Evolutionary conservation across 2,113 vertebrate genomes (phyloP).

Genomic region (Emydocephalus ijimae): DNA sequence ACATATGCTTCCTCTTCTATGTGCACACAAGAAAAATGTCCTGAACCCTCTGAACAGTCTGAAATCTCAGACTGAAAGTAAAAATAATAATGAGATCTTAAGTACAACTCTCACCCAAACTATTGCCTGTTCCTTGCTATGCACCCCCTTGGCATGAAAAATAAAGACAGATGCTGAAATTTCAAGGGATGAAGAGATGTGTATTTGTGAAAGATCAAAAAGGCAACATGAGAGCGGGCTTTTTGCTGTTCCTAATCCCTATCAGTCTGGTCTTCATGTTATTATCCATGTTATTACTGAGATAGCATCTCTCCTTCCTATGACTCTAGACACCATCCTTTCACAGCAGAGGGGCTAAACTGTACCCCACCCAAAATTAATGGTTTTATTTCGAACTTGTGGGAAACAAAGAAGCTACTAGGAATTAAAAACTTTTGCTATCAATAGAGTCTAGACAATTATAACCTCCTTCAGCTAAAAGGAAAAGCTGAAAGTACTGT

Average conservation of each 20-base stretch:
- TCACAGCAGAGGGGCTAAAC: background rate
- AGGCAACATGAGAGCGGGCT: background rate
- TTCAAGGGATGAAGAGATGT: background rate
- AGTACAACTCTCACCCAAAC: background rate
- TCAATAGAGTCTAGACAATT: background rate
- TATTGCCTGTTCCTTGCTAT: background rate
- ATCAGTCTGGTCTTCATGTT: background rate
- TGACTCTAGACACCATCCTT: background rate
- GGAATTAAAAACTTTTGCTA: background rate
- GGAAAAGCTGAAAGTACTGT: background rate
- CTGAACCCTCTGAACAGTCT: background rate
- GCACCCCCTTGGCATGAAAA: background rate
- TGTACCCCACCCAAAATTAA: no score
- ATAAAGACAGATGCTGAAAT: background rate
- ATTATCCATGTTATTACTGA: background rate
- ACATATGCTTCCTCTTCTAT: no score
- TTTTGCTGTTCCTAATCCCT: background rate
- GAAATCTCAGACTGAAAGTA: background rate
- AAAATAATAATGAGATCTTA: background rate
- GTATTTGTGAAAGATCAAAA: background rate
- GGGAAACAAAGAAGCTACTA: background rate
- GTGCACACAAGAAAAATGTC: background rate
- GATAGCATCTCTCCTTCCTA: background rate
- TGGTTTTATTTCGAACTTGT: background rate
- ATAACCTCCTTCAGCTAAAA: background rate